Conservation (phyloP, 2,888 invertebrate genomes). For the Bhutanitis thaidina region DNA sequence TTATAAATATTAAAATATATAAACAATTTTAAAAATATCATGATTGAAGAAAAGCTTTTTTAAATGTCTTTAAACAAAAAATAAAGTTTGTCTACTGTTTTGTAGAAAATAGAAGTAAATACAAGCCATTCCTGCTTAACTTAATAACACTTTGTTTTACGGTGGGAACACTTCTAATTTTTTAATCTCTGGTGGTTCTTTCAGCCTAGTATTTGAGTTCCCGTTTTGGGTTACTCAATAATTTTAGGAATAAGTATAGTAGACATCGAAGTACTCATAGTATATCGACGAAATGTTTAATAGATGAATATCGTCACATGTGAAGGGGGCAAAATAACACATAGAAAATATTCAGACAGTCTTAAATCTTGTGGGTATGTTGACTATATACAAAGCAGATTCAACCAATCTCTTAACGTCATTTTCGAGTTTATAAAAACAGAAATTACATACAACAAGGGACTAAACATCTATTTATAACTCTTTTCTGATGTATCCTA, state of each 20-base stretch:
- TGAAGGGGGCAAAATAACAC: background rate
- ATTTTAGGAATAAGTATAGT: conserved; percentile 22
- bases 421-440: conserved; percentile 15
- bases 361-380: conserved; percentile 17
- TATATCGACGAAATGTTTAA: conserved; percentile 21
- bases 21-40: conserved; percentile 23
- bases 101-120: conserved; percentile 51
- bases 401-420: conserved; percentile 3
- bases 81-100: conserved; percentile 40
- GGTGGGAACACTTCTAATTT: conserved; percentile 72
- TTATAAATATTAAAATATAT: conserved; percentile 16
- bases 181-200: conserved; percentile 66
- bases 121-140: conserved; percentile 51
- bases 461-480: conserved; percentile 32
- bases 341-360: conserved; percentile 12
- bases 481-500: conserved; percentile 35
- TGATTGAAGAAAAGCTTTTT: conserved; percentile 2
- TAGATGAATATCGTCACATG: background rate
- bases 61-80: too few relatives aligned
- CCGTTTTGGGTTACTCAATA: conserved; percentile 28
- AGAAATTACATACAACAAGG: conserved; percentile 25
- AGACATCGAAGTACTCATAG: conserved; percentile 29
- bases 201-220: conserved; percentile 50
- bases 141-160: conserved; percentile 67
- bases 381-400: conserved; percentile 15